Base-by-base conservation (phyloP, 2,888 invertebrate species). In the Tryphoninae sp. region DNA sequence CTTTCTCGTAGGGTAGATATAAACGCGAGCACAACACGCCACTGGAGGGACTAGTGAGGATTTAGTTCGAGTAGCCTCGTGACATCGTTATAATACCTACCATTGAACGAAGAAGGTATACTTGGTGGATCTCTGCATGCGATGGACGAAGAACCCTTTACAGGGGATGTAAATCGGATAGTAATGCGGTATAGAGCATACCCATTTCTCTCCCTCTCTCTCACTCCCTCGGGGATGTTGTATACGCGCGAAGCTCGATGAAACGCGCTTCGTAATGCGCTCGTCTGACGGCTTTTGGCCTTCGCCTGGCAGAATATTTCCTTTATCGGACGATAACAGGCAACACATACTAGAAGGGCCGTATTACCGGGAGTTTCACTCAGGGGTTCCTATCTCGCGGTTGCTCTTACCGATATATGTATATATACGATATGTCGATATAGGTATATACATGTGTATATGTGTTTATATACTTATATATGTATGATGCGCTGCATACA, bases 51-150 rank as follows among this genome's bases (percentile, higher is more conserved):
- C 59, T 67, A 45, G 67, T 78, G 55, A 45, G 67, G 80, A 72
- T 72, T 76, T 72, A 76, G 71, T 45, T 62, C 42, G 55, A 67
- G 67, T 72, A 68, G 71, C 67, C 45, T 71, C 49, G 65, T 75
- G 71, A 80, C 67, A 80, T 67, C 72, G 65, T 80, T 80, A 72
- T 22, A 80, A 76, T 55, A 72, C 67, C 53, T 55, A 72, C 67
- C 53, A 67, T 49, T 19, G 55, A n/a, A 78, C 61, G 73, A 53
- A 42, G 67, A 67, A 73, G 67, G 61, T 40, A 19, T 61, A 23
- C 59, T 65, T 19, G 22, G 59, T 51, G 16, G 33, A 40, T 68
- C 67, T 67, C 59, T 33, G 23, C 13, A 40, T 40, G n/a, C 59
- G 58, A 16, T 23, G 22, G 33, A 59, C 42, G 22, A 33, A 61